These are phyloP conservation scores for Notospermus geniculatus DNA, from an alignment of 1,140 invertebrate genomes.

Conservation along the genomic window DNA sequence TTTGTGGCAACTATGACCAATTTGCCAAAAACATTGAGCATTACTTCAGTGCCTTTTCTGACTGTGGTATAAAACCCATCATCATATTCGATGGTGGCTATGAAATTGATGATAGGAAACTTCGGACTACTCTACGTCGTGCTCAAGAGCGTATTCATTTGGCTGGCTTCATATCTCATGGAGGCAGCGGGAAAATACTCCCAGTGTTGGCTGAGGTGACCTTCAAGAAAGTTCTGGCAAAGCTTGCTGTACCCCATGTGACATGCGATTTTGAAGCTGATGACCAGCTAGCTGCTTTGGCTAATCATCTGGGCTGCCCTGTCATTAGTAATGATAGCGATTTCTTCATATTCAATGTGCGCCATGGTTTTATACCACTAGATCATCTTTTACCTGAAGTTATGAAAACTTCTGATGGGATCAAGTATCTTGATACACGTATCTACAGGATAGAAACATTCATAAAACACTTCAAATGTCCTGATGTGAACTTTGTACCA, in stretches of 20 bases:
- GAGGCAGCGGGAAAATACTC: slow-evolving; percentile 37
- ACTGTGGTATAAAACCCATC: slow-evolving; percentile 73
- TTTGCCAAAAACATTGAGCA: slow-evolving; percentile 64
- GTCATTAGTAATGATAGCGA: slow-evolving; percentile 87
- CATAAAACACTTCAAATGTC: slow-evolving; percentile 64
- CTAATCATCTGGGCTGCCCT: slow-evolving; percentile 74
- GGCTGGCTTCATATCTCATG: slow-evolving; percentile 31
- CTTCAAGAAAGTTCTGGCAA: slow-evolving; percentile 67
- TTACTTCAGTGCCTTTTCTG: slow-evolving; percentile 71
- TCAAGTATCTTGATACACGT: slow-evolving; percentile 62
- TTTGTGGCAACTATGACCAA: slow-evolving; percentile 84
- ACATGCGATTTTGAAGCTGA: slow-evolving; percentile 85
- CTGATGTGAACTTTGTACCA: slow-evolving; percentile 68
- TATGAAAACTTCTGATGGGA: slow-evolving; percentile 21
- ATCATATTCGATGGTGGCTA: slow-evolving; percentile 77
- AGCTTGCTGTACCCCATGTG: slow-evolving; percentile 66
- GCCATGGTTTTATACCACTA: slow-evolving; percentile 71
- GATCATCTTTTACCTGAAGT: slow-evolving; percentile 62
- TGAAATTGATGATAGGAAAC: slow-evolving; percentile 72
- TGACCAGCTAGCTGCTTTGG: slow-evolving; percentile 75
- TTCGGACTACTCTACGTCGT: slow-evolving; percentile 67
- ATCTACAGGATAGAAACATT: slow-evolving; percentile 73
- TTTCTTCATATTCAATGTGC: slow-evolving; percentile 81
- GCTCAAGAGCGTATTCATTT: slow-evolving; percentile 64
- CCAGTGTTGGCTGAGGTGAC: slow-evolving; percentile 65